Percentiles rank a stretch among this genome's conserved stretches.
phyloP scores from a whole-genome alignment of 1,140 invertebrate genomes.

The Scaptomyza graminum region DNA sequence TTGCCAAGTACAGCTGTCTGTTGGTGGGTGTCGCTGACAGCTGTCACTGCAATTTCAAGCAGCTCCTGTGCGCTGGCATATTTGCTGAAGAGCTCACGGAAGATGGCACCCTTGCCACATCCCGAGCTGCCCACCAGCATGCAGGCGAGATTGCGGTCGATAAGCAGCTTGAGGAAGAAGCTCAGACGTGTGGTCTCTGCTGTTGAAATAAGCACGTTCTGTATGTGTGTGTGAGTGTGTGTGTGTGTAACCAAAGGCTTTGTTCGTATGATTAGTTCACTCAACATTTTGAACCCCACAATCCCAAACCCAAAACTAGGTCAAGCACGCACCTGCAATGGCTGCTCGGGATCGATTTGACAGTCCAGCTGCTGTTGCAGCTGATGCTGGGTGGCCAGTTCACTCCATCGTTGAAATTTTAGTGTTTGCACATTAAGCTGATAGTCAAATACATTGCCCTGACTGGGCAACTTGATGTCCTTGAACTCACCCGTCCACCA shows the following conservation, averaged over 20 bases:
- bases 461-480: conserved; percentile 93
- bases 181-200: conserved; percentile 94
- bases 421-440: conserved; percentile 94
- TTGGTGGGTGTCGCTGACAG: conserved; percentile 43
- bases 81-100: conserved; percentile 92
- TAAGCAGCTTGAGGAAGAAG: conserved; percentile 95
- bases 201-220: conserved; percentile 93
- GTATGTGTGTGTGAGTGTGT: conserved; percentile 72
- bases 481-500: conserved; percentile 95
- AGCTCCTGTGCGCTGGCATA: conserved; percentile 72
- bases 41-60: conserved; percentile 69
- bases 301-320: conserved; percentile 1
- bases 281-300: background rate
- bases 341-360: conserved; percentile 91
- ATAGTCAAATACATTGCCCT: conserved; percentile 94
- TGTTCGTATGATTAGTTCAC: conserved; percentile 56
- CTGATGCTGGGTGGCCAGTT: conserved; percentile 88
- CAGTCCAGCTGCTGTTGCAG: conserved; percentile 89
- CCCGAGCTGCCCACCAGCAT: conserved; percentile 96
- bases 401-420: conserved; percentile 93
- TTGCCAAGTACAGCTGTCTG: conserved; percentile 1
- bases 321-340: conserved; percentile 85
- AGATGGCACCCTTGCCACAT: conserved; percentile 93
- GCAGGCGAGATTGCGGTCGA: conserved; percentile 91
- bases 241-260: conserved; percentile 22